Evolutionary conservation across 53 echinoderm and acorn worm genomes (phyloP), one percentile per base, ranked within the genome.

Genomic region (Temnopleurus reevesii): DNA sequence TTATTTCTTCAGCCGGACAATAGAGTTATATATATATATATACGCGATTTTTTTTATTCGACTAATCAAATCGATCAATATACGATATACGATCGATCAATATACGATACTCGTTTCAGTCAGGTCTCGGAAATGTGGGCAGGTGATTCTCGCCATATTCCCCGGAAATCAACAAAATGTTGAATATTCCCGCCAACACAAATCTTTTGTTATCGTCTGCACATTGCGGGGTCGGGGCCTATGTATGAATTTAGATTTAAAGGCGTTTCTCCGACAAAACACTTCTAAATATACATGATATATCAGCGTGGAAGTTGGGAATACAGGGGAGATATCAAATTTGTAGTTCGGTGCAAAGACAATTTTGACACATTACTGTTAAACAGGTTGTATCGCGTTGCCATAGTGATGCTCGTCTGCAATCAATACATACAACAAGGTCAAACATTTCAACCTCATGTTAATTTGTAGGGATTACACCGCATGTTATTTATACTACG

Each of bases 81-180:
- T 4, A 41, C 35, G 31, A 38, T 13, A 71, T 63, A 17, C 3
- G 29, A 71, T 71, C 71, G 21, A 71, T 71, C 71, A 41, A 71
- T 71, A 71, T 41, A 71, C 19, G 35, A 33, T 71, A 71, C 71
- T 71, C 43, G 71, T 71, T n/a, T 71, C 71, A 41, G 36, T 43
- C 71, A 41, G 23, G 63, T 71, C n/a, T 41, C 38, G 71, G 71
- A 71, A 38, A 71, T 71, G n/a, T 21, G 23, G 38, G 71, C 71
- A 71, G 71, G 71, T 71, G 71, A 71, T 71, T 71, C 15, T 21
- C 15, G 2, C 63, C 8, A 15, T 31, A 9, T 41, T 19, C 1
- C 5, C 71, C 71, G 71, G 71, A 41, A n/a, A 36, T 8, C 71
- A 2, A 38, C 71, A 71, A 71, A n/a, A n/a, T 41, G 64, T 64